These are phyloP conservation scores for Natrix natrix DNA, from an alignment of 2,797 vertebrate genomes.

Conservation along the genomic window DNA sequence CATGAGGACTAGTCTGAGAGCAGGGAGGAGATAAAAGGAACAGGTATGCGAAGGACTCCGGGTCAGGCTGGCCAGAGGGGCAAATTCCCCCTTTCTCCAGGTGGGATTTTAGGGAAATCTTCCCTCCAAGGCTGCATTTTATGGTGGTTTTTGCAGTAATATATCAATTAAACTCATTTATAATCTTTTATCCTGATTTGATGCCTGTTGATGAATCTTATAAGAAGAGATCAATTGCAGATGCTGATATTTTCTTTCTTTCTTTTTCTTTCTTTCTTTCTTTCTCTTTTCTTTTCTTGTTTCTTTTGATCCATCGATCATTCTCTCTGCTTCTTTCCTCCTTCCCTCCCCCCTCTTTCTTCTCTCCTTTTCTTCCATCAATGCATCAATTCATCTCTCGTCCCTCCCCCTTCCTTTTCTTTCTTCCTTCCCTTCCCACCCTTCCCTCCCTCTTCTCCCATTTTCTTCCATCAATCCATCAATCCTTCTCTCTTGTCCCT, in stretches of 20 bases:
- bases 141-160: not conserved
- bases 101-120: not conserved
- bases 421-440: too few relatives aligned
- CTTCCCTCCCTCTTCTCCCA: too few relatives aligned
- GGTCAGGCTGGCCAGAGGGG: too few relatives aligned
- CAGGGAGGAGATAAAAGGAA: not conserved
- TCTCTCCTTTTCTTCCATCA: too few relatives aligned
- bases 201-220: not conserved
- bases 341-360: fast-evolving
- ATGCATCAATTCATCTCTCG: too few relatives aligned
- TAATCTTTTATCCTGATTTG: not conserved
- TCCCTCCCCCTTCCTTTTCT: fast-evolving
- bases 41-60: not conserved
- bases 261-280: too few relatives aligned
- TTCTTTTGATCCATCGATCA: too few relatives aligned
- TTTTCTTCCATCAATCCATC: too few relatives aligned
- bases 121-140: not conserved
- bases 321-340: too few relatives aligned
- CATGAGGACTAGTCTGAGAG: not conserved
- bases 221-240: not conserved
- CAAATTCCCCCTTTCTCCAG: not conserved
- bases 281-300: too few relatives aligned
- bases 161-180: not conserved
- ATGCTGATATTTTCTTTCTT: not conserved
- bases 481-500: too few relatives aligned